Base-by-base conservation (phyloP, 2,888 invertebrate genomes). In the Pocota personata region DNA sequence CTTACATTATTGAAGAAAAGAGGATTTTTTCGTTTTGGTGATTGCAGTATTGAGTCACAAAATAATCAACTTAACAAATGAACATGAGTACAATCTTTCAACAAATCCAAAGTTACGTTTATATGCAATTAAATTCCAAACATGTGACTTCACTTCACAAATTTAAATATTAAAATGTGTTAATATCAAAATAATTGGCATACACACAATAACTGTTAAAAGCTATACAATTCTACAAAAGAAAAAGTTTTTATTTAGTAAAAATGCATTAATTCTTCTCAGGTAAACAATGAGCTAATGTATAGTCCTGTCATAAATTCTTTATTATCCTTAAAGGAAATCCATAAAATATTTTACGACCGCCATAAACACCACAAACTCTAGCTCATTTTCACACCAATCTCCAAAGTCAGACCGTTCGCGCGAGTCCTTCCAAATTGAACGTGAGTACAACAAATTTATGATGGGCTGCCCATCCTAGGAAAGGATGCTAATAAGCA, bases 261-360 rank as follows among this genome's bases (percentile, higher is more conserved):
- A 62, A 67, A 82, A 82, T 82, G 55, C 69, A 83, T 72, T 86
- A 82, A 82, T 82, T 77, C 82, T 58, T 72, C 82, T 76, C 86
- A 86, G 86, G 86, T 86, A 86, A 86, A 86, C 82, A 86, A 86
- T 82, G 82, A 76, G 82, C 82, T 86, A 86, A 82, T 82, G 76
- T 60, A 77, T 66, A 86, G 76, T 82, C 82, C 67, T 71, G 55
- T 48, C 86, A 86, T 86, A 86, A 86, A 86, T 72, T 86, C 76
- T 86, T 86, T 86, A 86, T 86, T 86, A 86, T 82, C 86, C 86
- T 82, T 82, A 82, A 82, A 76, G 66, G 76, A 86, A 82, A 86
- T 72, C 72, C 86, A 86, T 86, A 86, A 86, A 86, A 82, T 77
- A 82, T 86, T 86, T 86, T 86, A 86, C 60, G 86, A 86, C 55